Evolutionary conservation across 2,113 vertebrate genomes (phyloP), one percentile per base, ranked within the genome.

Genomic region (Thinocorus orbignyianus): DNA sequence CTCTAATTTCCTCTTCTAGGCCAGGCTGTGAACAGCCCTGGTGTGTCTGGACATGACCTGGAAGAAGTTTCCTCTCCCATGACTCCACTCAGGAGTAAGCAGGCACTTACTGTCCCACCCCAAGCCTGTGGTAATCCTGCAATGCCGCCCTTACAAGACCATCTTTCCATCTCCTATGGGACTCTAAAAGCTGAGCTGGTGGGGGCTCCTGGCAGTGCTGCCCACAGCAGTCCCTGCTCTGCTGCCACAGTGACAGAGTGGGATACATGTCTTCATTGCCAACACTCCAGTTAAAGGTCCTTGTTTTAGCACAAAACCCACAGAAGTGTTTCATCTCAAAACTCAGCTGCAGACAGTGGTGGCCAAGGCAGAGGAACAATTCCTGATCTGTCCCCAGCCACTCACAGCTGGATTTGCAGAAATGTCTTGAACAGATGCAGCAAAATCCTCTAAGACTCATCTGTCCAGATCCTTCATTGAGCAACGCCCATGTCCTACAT

Each of bases 61-160:
- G 61, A 72, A 66, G 44, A 91, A 57, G 11, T 17, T 39, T 79
- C 15, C 11, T 85, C 19, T 72, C 35, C 22, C 4, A 2, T 19
- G 31, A 31, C 28, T 49, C 20, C 7, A 19, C 25, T 65, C 0
- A 0, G 18, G 20, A 33, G 10, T 10, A 23, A 31, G 55, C 51
- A 64, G 49, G 28, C 16, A 8, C 14, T 55, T 24, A 4, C 31
- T n/a, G 28, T 42, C 2, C 0, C 51, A 18, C 33, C 14, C 2
- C 2, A 23, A 26, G n/a, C 22, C 37, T 35, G 28, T 9, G 28
- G 39, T 26, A 46, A 68, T 39, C 39, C n/a, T 64, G 65, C 37
- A 37, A 8, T 0, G 0, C 20, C 64, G 41, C 31, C 20, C 22
- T 30, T 9, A 37, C n/a, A 52, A 17, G 25, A 22, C 20, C 46